Evolutionary conservation across 1,140 invertebrate genomes (phyloP).

Genomic region (Euglossa dilemma): DNA sequence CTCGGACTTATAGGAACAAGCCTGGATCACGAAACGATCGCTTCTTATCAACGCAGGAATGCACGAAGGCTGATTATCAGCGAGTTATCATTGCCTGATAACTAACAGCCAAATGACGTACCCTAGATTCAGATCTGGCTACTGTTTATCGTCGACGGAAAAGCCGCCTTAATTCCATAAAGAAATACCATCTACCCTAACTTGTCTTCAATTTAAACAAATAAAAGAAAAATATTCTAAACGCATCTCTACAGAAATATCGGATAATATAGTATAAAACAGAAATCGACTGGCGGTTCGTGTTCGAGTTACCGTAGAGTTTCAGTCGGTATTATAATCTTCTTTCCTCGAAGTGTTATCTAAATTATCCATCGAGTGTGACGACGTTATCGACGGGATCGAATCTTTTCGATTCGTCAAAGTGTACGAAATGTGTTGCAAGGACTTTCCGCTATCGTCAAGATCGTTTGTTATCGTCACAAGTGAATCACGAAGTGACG

Average conservation of each 20-base stretch:
- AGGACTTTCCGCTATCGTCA: constrained; percentile 8
- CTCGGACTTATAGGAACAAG: not conserved
- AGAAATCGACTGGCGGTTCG: not conserved
- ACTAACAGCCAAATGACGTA: constrained; percentile 15
- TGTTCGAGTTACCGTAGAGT: not conserved
- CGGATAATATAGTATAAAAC: too few relatives aligned
- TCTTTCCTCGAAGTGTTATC: not conserved
- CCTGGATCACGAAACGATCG: not conserved
- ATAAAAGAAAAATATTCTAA: too few relatives aligned
- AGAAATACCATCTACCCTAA: not conserved
- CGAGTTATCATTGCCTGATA: constrained; percentile 38
- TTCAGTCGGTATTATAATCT: not conserved
- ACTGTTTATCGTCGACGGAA: constrained; percentile 16
- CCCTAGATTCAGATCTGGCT: constrained; percentile 31
- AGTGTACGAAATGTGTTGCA: not conserved
- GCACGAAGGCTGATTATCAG: constrained; percentile 41
- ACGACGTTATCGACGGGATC: not conserved
- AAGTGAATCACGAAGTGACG: not conserved
- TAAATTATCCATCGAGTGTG: not conserved
- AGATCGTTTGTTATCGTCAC: not conserved
- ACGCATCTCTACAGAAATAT: too few relatives aligned
- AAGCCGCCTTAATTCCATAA: not conserved
- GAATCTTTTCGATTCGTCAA: not conserved
- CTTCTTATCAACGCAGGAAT: constrained; percentile 54
- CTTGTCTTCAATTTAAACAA: not conserved